phyloP scores from a whole-genome alignment of 2,113 vertebrate genomes.

The Mirounga angustirostris region DNA sequence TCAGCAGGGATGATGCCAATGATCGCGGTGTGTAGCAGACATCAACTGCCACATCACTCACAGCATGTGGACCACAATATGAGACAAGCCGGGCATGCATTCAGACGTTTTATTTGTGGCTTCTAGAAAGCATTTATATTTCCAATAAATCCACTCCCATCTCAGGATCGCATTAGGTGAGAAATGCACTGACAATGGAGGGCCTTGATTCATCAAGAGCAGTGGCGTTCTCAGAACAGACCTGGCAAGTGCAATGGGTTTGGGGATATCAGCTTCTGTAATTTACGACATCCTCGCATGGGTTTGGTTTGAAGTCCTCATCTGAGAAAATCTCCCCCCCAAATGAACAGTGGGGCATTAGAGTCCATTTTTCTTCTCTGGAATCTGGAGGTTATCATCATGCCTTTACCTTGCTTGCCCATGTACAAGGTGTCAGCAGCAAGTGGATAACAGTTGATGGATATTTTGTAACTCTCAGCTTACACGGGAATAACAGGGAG shows the following conservation, averaged over 20 bases:
- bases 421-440: too few species aligned
- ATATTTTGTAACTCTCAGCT: not conserved
- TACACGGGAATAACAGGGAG: not conserved
- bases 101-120: not conserved
- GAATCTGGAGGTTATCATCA: not conserved
- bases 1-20: fast-evolving
- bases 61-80: not conserved
- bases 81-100: not conserved
- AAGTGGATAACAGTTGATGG: not conserved
- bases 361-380: not conserved
- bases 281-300: not conserved
- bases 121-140: constrained; percentile 61
- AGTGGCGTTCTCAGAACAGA: not conserved
- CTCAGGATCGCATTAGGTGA: constrained; percentile 58
- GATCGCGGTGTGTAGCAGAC: fast-evolving
- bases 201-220: constrained; percentile 50
- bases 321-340: constrained; percentile 1
- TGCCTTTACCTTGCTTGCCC: not conserved
- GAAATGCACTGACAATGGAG: constrained; percentile 40
- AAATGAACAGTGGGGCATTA: not conserved
- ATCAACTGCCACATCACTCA: not conserved
- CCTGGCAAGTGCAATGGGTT: not conserved
- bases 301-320: constrained; percentile 47
- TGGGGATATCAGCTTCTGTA: constrained; percentile 43
- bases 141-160: constrained; percentile 59